phyloP scores from a whole-genome alignment of 2,113 vertebrate genomes.

The Motacilla tschutschensis region DNA sequence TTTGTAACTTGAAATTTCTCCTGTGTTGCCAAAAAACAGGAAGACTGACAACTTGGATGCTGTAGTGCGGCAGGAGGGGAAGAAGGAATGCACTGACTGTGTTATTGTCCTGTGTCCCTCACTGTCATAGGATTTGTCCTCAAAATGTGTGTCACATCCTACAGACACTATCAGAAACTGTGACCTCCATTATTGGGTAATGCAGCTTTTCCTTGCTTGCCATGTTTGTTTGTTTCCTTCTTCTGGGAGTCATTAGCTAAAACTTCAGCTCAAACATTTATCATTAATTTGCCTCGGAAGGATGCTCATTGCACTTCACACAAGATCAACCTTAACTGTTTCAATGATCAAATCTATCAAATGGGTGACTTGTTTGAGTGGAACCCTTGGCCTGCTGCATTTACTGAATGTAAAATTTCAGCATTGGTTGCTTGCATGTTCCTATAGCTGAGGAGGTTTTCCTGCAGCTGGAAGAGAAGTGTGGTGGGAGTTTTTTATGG shows the following conservation, averaged over 20 bases:
- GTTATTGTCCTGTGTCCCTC: not conserved
- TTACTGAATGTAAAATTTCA: not conserved
- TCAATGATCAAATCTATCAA: not conserved
- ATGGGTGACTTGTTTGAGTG: rapidly evolving
- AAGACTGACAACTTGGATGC: not conserved
- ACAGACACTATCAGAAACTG: not conserved
- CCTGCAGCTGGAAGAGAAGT: not conserved
- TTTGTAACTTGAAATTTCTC: not conserved
- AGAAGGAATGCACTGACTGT: not conserved
- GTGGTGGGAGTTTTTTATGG: not conserved
- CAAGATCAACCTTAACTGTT: not conserved
- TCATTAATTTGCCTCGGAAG: not conserved
- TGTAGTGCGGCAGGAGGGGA: not conserved
- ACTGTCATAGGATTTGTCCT: not conserved
- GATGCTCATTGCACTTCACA: not conserved
- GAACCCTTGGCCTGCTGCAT: not conserved
- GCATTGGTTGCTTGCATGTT: not conserved
- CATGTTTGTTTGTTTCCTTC: rapidly evolving
- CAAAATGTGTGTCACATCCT: rapidly evolving
- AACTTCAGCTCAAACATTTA: not conserved
- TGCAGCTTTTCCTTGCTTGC: not conserved
- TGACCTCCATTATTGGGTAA: not conserved
- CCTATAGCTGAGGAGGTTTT: not conserved
- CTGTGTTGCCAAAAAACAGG: not conserved
- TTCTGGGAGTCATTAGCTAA: not conserved